Evolutionary conservation across 2,113 vertebrate genomes (phyloP).

Genomic region (Drymodes brunneopygia): DNA sequence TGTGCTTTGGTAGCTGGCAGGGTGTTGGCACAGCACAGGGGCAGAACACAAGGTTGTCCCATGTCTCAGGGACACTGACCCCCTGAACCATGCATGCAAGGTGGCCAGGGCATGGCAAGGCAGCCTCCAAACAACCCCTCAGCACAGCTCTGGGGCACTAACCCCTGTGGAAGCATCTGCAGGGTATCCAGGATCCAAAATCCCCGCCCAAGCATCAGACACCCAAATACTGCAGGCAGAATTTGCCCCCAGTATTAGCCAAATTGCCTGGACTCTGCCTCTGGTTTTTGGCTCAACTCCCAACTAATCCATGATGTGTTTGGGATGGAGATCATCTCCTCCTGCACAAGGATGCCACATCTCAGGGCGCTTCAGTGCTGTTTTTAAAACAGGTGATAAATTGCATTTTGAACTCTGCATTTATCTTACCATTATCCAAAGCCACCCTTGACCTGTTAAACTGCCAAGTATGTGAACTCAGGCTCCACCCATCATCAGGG

Average conservation of each 20-base stretch:
- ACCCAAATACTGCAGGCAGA: background rate
- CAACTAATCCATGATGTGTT: fast-evolving
- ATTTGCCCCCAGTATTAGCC: background rate
- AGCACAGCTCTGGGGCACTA: background rate
- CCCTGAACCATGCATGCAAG: fast-evolving
- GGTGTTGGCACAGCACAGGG: background rate
- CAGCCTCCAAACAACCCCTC: background rate
- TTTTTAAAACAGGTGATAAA: background rate
- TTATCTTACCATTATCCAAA: background rate
- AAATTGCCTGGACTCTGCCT: background rate
- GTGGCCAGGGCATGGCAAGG: background rate
- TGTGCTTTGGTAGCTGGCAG: background rate
- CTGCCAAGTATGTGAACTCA: fast-evolving
- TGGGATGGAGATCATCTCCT: background rate
- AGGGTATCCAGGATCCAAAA: background rate
- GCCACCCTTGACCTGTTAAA: background rate
- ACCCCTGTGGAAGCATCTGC: fast-evolving
- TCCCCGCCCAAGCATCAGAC: background rate
- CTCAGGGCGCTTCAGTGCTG: fast-evolving
- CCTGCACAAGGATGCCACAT: background rate
- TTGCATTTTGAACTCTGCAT: background rate
- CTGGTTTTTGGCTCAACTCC: background rate
- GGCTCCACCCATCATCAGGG: background rate
- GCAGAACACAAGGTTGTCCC: background rate
- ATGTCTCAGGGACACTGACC: background rate